Evolutionary conservation across 35 echinoderm and acorn worm species (phyloP).

Genomic region (Holothuria glaberrima): DNA sequence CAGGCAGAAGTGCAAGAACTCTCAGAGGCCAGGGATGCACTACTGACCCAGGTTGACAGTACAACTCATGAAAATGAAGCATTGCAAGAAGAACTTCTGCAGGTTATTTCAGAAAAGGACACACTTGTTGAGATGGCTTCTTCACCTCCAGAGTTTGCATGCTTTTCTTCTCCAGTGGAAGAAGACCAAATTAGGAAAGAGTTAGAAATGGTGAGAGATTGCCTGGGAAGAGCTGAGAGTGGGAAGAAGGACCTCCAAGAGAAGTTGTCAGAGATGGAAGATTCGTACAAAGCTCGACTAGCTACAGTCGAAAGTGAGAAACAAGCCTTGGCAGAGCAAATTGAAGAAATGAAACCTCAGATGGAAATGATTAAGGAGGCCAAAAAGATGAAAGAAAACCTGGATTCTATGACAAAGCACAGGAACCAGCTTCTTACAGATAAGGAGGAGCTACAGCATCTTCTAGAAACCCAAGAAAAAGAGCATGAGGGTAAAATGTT

Average conservation of each 20-base stretch:
- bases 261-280: conserved; percentile 52
- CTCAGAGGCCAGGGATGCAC: conserved; percentile 91
- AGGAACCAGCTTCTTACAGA: conserved; percentile 71
- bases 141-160: conserved; percentile 12
- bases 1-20: conserved; percentile 85
- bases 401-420: conserved; percentile 43
- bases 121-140: conserved; percentile 50
- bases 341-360: conserved; percentile 9
- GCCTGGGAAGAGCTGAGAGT: conserved; percentile 55
- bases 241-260: conserved; percentile 68
- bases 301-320: conserved; percentile 38
- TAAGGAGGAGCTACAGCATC: conserved; percentile 86
- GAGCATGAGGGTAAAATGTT: conserved; percentile 78
- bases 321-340: conserved; percentile 11
- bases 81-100: conserved; percentile 71
- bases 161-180: neutral
- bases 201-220: conserved; percentile 57
- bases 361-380: neutral
- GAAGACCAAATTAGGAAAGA: conserved; percentile 27
- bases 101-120: conserved; percentile 77
- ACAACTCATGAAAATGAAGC: conserved; percentile 73
- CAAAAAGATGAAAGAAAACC: neutral
- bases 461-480: conserved; percentile 74
- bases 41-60: conserved; percentile 80
- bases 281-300: neutral